phyloP scores from a whole-genome alignment of 2,113 vertebrate species.

The Percopsis transmontana region DNA sequence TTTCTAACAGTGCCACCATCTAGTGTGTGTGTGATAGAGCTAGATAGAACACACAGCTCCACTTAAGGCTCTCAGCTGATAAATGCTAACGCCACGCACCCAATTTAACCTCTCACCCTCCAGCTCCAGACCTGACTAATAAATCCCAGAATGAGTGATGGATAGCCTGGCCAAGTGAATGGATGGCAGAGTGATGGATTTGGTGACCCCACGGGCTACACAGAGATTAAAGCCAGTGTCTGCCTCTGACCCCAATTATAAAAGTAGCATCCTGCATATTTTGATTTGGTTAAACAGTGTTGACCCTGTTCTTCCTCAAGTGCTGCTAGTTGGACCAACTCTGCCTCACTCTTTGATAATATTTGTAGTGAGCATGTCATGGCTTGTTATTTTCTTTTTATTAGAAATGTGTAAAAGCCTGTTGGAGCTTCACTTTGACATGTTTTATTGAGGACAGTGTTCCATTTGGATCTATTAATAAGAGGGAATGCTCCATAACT shows the following conservation, averaged over 20 bases:
- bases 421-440: too few relatives aligned
- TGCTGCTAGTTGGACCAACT: too few relatives aligned
- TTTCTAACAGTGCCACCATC: too few relatives aligned
- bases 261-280: slow-evolving; percentile 42
- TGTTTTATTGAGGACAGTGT: too few relatives aligned
- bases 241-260: slow-evolving; percentile 63
- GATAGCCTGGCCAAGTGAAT: slow-evolving; percentile 40
- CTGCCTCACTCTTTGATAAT: too few relatives aligned
- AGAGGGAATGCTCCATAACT: too few relatives aligned
- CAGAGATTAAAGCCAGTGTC: slow-evolving; percentile 49
- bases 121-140: slow-evolving; percentile 56
- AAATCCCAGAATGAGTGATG: slow-evolving; percentile 68
- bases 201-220: slow-evolving; percentile 35
- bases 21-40: slow-evolving; percentile 10
- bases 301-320: too few relatives aligned
- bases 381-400: too few relatives aligned
- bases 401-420: too few relatives aligned
- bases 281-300: slow-evolving; percentile 31
- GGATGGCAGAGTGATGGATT: slow-evolving; percentile 51
- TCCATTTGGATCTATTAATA: too few relatives aligned
- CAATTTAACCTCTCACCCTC: slow-evolving; percentile 65
- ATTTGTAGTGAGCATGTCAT: too few relatives aligned
- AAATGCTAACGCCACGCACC: slow-evolving; percentile 55
- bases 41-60: slow-evolving; percentile 24
- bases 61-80: slow-evolving; percentile 39